Evolutionary conservation across 30 jellyfish, hydroid and myxozoan species (phyloP), one percentile per base, ranked within the genome.

Genomic region (Pelagia noctiluca): DNA sequence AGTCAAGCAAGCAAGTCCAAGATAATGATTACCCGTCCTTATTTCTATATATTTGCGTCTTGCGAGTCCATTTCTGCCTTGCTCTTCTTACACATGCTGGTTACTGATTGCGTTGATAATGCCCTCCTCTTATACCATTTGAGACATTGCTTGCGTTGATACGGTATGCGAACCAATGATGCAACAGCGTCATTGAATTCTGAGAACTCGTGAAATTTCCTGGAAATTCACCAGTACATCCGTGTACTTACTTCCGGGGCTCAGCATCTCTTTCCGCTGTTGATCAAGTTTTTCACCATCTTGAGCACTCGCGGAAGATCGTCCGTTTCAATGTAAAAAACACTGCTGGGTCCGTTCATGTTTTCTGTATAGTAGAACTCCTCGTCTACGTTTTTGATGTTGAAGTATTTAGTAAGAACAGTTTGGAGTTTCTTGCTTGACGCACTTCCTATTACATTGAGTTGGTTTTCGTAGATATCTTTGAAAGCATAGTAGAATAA

Each of bases 391-490:
- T 5, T 4, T 3, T 30, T 2, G 4, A 52, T 3, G 2, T 30
- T 52, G 68, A 8, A 52, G 21, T 52, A 19, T 30, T 52, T 52
- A 2, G 68, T 52, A 5, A 52, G 26, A 19, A 52, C 16, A 52
- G 12, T 4, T 52, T 30, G 7, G 26, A 52, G 68, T 52, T 52
- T 52, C 21, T 19, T 8, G 68, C 68, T 52, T 19, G 68, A 52
- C 21, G 68, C 68, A 52, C 68, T 52, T 25, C 68, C 68, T 3
- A 52, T 19, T 3, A 52, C 68, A 19, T 52, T 52, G 28, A 52
- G 26, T 3, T 52, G 16, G 21, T 52, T 52, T 19, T 52, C 68
- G 68, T 52, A 52, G 21, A 52, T 52, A 19, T 52, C 68, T 3
- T 52, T 52, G 26, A 52, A 52, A 5, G 28, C 26, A 30, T 52